Evolutionary conservation across 2,113 vertebrate genomes (phyloP).

Genomic region (Amblyopsis rosae): DNA sequence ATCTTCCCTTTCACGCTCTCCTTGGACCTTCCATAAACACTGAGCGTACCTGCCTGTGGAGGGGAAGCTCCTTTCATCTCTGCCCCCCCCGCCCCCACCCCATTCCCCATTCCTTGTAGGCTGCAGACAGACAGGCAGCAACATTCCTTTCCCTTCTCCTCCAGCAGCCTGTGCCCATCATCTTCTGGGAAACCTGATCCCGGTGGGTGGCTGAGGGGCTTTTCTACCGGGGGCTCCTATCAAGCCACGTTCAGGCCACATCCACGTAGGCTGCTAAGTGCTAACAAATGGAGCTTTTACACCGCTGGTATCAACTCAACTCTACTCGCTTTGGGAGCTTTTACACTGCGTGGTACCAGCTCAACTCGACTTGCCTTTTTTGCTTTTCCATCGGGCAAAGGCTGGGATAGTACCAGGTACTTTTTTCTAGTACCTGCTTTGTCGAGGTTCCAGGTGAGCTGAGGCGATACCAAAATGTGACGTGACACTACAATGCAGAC

Average conservation of each 20-base stretch:
- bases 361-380: no score
- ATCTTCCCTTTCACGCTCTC: background rate
- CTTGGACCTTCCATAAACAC: conserved; percentile 11
- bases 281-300: no score
- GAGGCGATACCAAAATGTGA: no score
- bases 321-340: no score
- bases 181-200: conserved; percentile 35
- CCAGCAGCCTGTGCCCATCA: conserved; percentile 14
- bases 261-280: no score
- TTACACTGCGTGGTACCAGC: no score
- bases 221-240: conserved; percentile 5
- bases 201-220: conserved; percentile 10
- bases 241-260: background rate
- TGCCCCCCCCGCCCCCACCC: background rate
- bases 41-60: conserved; percentile 5
- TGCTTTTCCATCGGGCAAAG: no score
- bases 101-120: background rate
- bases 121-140: background rate
- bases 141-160: background rate
- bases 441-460: no score
- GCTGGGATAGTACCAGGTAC: no score
- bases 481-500: no score
- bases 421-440: no score
- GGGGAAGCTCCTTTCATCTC: background rate
- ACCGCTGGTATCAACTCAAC: no score